Evolutionary conservation across 2,113 vertebrate species (phyloP).

Genomic region (Oryctolagus cuniculus): DNA sequence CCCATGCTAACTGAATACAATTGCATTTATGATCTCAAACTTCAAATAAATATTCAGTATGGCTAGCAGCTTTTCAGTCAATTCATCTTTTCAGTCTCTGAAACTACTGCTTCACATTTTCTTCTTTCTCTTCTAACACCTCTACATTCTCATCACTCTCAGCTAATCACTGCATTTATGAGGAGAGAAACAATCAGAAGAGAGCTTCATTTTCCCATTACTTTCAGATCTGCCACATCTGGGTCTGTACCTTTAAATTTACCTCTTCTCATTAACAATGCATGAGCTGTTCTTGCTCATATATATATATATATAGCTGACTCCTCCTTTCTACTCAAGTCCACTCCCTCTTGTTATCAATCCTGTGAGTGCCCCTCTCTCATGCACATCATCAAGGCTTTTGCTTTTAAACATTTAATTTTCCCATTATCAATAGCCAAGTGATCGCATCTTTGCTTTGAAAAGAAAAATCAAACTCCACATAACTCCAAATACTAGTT

Average conservation of each 20-base stretch:
- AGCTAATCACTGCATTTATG: not conserved
- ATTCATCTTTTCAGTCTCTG: not conserved
- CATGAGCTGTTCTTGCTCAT: not conserved
- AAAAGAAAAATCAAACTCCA: not conserved
- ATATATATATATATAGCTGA: not conserved
- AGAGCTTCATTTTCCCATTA: not conserved
- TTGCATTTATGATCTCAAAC: not conserved
- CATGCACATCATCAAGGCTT: not conserved
- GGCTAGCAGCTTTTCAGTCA: not conserved
- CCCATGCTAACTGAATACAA: not conserved
- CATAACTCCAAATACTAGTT: not conserved
- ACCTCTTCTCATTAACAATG: not conserved
- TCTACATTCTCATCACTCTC: not conserved
- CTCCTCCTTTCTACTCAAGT: no score
- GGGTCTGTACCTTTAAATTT: not conserved
- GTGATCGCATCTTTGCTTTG: not conserved
- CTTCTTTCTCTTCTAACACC: not conserved
- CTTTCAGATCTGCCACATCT: not conserved
- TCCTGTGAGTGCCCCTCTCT: not conserved
- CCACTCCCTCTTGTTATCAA: not conserved
- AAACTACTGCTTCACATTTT: not conserved
- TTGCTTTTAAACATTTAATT: conserved; percentile 44
- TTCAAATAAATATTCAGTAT: conserved; percentile 32
- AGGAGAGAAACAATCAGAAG: not conserved
- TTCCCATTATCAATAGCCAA: not conserved